Base-by-base conservation (phyloP, 2,888 invertebrate genomes). In the Seira musarum region DNA sequence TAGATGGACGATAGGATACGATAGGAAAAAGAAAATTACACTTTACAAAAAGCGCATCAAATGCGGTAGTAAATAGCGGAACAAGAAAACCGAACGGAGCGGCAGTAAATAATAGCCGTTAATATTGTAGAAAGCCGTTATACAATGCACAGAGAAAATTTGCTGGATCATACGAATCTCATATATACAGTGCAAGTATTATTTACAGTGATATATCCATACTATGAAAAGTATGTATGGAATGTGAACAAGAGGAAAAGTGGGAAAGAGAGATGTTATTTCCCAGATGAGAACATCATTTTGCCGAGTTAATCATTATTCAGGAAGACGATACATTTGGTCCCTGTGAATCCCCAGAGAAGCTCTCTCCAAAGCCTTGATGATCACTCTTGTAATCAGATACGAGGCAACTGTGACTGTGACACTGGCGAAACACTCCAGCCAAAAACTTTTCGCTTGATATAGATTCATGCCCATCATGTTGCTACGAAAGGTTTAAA, bases 281-380 rank as follows among this genome's bases (percentile, higher is more conserved):
- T 83, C 85, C 85, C 85, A 80, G 83, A 81, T 81, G 84, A 85
- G 83, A 82, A 84, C 85, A 83, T 83, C 82, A 85, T 84, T 85
- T 85, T 85, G 85, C 82, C 80, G 82, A 85, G 85, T 85, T 85
- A 85, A 85, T 85, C 85, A 85, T 85, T 85, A 85, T 85, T 84
- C 85, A 84, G 83, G 85, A 85, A 85, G 85, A 85, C 84, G 85
- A 85, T 85, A 84, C 83, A 85, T 85, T 85, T 84, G 83, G 83
- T 81, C 80, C 82, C 82, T 73, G 84, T 73, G 73, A 83, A 85
- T 83, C 83, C 85, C 85, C 85, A 83, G 64, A 40, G 85, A 82
- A 83, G 80, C 73, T 76, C 71, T 71, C 81, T 85, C 69, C 78
- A 80, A 79, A 84, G 81, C 82, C 84, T 82, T 84, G 83, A 80